phyloP scores from a whole-genome alignment of 2,888 invertebrate species.

The Mylabris sibirica region DNA sequence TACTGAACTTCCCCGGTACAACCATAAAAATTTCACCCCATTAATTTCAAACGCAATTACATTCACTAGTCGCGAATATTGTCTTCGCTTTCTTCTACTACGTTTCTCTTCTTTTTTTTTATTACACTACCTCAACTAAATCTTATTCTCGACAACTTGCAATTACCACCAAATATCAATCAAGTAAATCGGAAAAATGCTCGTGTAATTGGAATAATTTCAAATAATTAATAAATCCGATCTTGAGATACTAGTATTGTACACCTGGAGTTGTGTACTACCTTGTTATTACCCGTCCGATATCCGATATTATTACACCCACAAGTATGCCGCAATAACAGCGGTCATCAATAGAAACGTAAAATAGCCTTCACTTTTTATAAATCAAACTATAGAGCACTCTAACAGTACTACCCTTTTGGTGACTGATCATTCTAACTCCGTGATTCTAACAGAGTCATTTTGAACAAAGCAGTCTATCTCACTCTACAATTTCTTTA shows the following conservation, averaged over 20 bases:
- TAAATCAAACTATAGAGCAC: no score
- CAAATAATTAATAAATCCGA: slow-evolving; percentile 31
- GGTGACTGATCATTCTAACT: no score
- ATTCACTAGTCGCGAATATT: slow-evolving; percentile 10
- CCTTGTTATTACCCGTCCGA: slow-evolving; percentile 42
- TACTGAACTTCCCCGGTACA: slow-evolving; percentile 5
- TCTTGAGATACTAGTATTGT: slow-evolving; percentile 15
- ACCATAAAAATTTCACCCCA: slow-evolving; percentile 12
- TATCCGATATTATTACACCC: slow-evolving; percentile 39
- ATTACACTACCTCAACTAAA: slow-evolving; percentile 4
- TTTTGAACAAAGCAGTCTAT: no score
- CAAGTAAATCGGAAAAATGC: background rate
- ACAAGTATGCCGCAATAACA: slow-evolving; percentile 28
- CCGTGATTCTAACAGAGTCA: no score
- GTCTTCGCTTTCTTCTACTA: background rate
- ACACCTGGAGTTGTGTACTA: slow-evolving; percentile 32
- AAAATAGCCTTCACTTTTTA: no score
- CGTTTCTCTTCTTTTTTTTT: background rate
- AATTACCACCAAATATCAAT: background rate
- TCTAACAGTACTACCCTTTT: no score
- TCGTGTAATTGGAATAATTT: background rate
- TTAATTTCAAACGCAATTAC: slow-evolving; percentile 13
- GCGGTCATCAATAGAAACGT: background rate
- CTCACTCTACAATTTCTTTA: no score
- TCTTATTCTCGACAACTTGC: slow-evolving; percentile 4